phyloP scores from a whole-genome alignment of 2,888 invertebrate genomes.

The Aquatica leii region DNA sequence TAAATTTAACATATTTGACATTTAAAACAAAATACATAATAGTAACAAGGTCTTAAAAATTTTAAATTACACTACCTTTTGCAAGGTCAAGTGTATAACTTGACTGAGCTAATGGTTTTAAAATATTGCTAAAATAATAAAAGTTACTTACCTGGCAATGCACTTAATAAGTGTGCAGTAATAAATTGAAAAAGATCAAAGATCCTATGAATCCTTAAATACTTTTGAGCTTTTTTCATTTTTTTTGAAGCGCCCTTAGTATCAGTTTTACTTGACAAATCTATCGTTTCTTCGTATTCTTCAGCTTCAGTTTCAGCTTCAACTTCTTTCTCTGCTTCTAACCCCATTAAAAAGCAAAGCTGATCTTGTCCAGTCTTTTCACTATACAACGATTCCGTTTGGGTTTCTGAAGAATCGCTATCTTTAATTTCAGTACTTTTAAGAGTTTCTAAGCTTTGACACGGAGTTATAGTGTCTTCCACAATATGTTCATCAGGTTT shows the following conservation, averaged over 20 bases:
- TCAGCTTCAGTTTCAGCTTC: constrained; percentile 19
- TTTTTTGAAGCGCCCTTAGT: too few species aligned
- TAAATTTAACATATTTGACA: too few species aligned
- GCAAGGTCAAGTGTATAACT: too few species aligned
- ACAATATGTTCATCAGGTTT: not conserved
- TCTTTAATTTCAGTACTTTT: not conserved
- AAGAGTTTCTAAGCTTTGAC: not conserved
- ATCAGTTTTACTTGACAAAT: constrained; percentile 43
- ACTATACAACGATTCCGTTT: constrained; percentile 33
- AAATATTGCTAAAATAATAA: too few species aligned
- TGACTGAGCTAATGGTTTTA: too few species aligned
- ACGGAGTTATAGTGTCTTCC: not conserved
- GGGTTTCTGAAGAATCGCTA: constrained; percentile 21
- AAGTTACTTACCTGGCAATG: constrained; percentile 51
- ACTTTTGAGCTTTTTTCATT: constrained; percentile 56
- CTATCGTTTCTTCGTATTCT: constrained; percentile 13
- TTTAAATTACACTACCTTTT: too few species aligned
- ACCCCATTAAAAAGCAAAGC: constrained; percentile 53
- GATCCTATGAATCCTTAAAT: constrained; percentile 58
- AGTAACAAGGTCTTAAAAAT: too few species aligned
- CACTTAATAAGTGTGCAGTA: constrained; percentile 58
- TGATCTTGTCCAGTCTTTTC: constrained; percentile 31
- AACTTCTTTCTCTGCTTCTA: not conserved
- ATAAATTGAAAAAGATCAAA: constrained; percentile 62
- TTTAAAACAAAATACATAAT: too few species aligned